These are phyloP conservation scores for Myotis planiceps DNA, from an alignment of 2,797 vertebrate species.

Conservation along the genomic window DNA sequence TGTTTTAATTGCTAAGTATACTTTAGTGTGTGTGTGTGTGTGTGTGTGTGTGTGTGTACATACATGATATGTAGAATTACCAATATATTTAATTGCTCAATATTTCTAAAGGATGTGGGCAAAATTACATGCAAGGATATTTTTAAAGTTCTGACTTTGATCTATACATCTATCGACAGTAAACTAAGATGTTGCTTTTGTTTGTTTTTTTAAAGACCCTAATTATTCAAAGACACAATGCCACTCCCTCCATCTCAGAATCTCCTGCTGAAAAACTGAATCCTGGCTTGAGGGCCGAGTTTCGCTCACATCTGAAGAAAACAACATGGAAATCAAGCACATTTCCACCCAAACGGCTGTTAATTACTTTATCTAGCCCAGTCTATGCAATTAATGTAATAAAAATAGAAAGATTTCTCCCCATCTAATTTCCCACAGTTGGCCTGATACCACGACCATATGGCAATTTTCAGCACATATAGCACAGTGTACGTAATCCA, in stretches of 20 bases:
- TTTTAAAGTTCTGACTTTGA: neutral
- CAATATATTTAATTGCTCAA: neutral
- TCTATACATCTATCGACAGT: neutral
- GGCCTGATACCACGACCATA: neutral
- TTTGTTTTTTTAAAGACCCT: neutral
- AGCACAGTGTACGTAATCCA: neutral
- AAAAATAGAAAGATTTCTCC: neutral
- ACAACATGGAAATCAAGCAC: neutral
- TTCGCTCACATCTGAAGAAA: neutral
- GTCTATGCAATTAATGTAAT: neutral
- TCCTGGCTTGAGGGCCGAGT: neutral
- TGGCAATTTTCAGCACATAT: neutral
- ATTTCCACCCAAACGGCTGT: neutral
- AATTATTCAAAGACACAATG: neutral
- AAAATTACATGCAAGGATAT: neutral
- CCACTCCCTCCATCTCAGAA: neutral
- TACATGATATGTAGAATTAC: neutral
- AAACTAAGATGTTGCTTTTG: neutral
- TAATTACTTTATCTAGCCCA: neutral
- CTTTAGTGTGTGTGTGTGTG: neutral
- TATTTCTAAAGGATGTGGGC: neutral
- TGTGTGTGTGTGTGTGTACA: neutral
- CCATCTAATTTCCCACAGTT: neutral
- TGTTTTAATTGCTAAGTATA: neutral
- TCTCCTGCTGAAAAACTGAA: neutral